phyloP scores from a whole-genome alignment of 2,888 invertebrate genomes.

The Margaritifera margaritifera region DNA sequence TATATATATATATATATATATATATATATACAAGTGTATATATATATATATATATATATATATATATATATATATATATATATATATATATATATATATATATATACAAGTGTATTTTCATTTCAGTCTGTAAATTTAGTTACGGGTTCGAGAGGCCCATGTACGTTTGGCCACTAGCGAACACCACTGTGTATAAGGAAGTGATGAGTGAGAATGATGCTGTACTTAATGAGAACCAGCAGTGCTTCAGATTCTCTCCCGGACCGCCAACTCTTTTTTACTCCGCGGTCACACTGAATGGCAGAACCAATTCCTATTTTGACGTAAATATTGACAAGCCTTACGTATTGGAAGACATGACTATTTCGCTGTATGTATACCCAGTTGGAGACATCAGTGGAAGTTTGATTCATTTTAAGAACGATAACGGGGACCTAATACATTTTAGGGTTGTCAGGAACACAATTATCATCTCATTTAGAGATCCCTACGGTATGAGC shows the following conservation, averaged over 20 bases:
- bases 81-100: too few species aligned
- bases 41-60: too few species aligned
- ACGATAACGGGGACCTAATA: slow-evolving; percentile 36
- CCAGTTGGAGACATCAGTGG: slow-evolving; percentile 34
- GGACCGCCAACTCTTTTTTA: slow-evolving; percentile 30
- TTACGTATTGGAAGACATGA: slow-evolving; percentile 22
- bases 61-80: too few species aligned
- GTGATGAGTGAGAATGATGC: slow-evolving; percentile 19
- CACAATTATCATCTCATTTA: slow-evolving; percentile 34
- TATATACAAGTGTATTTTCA: too few species aligned
- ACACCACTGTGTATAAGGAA: slow-evolving; percentile 31
- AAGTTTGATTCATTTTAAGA: slow-evolving; percentile 33
- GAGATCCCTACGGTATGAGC: slow-evolving; percentile 41
- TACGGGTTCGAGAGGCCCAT: slow-evolving; percentile 1
- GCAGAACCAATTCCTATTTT: slow-evolving; percentile 17
- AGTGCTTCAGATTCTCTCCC: slow-evolving; percentile 26
- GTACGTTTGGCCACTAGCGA: slow-evolving; percentile 32
- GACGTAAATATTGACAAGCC: slow-evolving; percentile 25
- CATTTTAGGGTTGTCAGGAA: slow-evolving; percentile 31
- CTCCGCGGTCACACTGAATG: slow-evolving; percentile 24
- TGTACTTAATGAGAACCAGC: slow-evolving; percentile 10
- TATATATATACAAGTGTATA: too few species aligned
- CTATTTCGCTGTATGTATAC: slow-evolving; percentile 31
- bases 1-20: too few species aligned
- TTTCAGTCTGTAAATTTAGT: too few species aligned